phyloP scores from a whole-genome alignment of 1,140 invertebrate genomes.

The Streblospio benedicti region DNA sequence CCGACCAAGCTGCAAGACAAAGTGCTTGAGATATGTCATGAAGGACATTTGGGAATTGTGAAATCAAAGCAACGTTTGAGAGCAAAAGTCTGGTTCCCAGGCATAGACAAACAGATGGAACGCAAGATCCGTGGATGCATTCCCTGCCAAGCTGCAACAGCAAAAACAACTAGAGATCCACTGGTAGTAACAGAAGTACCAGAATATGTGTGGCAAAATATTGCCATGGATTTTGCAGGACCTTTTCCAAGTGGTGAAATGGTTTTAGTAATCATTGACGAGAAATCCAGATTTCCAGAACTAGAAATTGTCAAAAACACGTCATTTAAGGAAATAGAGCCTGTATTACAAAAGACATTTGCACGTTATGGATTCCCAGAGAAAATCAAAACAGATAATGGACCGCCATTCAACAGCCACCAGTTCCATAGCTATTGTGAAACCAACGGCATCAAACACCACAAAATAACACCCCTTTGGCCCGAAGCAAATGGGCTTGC shows the following conservation, averaged over 20 bases:
- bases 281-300: too few relatives aligned
- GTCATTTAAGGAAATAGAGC: too few relatives aligned
- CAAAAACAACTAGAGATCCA: slow-evolving; percentile 2
- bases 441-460: too few relatives aligned
- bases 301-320: too few relatives aligned
- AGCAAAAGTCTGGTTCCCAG: slow-evolving; percentile 3
- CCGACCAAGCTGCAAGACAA: not conserved
- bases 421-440: too few relatives aligned
- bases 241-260: not conserved
- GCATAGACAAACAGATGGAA: slow-evolving; percentile 1
- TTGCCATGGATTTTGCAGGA: not conserved
- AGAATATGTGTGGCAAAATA: not conserved
- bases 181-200: not conserved
- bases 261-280: too few relatives aligned
- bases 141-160: not conserved
- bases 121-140: not conserved
- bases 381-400: too few relatives aligned
- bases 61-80: not conserved
- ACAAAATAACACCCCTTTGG: too few relatives aligned
- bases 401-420: too few relatives aligned
- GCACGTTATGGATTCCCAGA: too few relatives aligned
- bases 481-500: too few relatives aligned
- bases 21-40: not conserved
- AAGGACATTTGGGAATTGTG: not conserved
- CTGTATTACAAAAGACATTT: too few relatives aligned